phyloP scores from a whole-genome alignment of 2,797 vertebrate species.

The Melanotaenia nigrans region DNA sequence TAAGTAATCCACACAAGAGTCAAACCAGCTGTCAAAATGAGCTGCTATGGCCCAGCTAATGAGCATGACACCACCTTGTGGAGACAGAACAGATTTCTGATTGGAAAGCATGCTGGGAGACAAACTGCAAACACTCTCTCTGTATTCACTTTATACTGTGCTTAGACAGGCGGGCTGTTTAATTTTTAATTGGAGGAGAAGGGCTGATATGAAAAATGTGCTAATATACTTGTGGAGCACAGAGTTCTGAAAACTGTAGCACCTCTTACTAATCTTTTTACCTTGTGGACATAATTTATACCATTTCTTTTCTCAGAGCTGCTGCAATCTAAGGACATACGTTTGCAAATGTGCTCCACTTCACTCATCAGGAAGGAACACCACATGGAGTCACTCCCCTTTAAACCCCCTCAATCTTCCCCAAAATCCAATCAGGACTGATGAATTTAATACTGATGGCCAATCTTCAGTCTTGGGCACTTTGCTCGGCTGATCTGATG shows the following conservation, averaged over 20 bases:
- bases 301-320: conserved; percentile 19
- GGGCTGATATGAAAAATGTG: conserved; percentile 51
- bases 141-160: conserved; percentile 18
- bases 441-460: conserved; percentile 63
- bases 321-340: conserved; percentile 39
- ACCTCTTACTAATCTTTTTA: conserved; percentile 18
- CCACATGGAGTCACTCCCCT: conserved; percentile 29
- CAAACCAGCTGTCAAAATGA: conserved; percentile 39
- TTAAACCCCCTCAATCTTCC: neutral
- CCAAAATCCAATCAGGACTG: conserved; percentile 52
- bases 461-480: conserved; percentile 53
- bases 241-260: conserved; percentile 14
- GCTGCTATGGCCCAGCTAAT: conserved; percentile 65
- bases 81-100: conserved; percentile 66
- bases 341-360: conserved; percentile 43
- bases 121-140: conserved; percentile 5
- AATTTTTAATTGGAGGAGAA: conserved; percentile 51
- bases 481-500: conserved; percentile 37
- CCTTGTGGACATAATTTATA: conserved; percentile 20
- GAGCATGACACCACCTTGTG: conserved; percentile 84
- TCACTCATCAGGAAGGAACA: conserved; percentile 36
- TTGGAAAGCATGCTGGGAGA: conserved; percentile 24
- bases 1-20: conserved; percentile 4
- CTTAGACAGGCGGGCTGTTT: conserved; percentile 20
- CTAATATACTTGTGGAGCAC: conserved; percentile 17